Evolutionary conservation across 2,888 invertebrate genomes (phyloP).

Genomic region (Nemoura dubitans): DNA sequence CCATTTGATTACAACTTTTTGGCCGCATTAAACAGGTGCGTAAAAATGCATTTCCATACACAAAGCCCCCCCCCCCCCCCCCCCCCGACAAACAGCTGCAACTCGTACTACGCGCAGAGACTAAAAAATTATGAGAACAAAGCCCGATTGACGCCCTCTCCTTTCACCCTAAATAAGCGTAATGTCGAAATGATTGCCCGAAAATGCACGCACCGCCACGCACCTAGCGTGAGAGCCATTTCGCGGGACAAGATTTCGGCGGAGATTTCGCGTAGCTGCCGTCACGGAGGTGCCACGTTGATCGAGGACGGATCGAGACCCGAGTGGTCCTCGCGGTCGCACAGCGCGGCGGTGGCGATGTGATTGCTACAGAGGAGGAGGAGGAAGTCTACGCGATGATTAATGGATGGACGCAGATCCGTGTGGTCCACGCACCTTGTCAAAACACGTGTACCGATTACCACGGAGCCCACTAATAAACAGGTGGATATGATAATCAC

Average conservation of each 20-base stretch:
- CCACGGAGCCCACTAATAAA: background rate
- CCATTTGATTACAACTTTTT: too few species aligned
- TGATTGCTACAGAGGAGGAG: background rate
- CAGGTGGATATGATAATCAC: slow-evolving; percentile 7
- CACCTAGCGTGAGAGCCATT: background rate
- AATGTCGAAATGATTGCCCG: background rate
- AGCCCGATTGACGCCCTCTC: background rate
- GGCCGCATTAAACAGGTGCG: too few species aligned
- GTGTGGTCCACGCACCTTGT: slow-evolving; percentile 22
- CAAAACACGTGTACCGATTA: background rate
- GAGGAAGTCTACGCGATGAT: background rate
- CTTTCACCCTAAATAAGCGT: background rate
- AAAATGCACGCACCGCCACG: background rate
- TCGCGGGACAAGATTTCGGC: background rate
- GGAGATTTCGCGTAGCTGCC: background rate
- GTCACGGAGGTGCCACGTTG: background rate
- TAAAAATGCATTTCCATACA: too few species aligned
- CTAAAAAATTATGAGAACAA: background rate
- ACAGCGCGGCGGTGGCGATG: background rate
- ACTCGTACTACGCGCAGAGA: background rate
- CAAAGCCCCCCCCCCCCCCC: too few species aligned
- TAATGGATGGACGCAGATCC: background rate
- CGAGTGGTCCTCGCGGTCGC: background rate
- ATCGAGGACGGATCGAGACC: background rate
- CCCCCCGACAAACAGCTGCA: too few species aligned